Conservation (phyloP, 2,888 invertebrate species). For the Drosophila robusta region DNA sequence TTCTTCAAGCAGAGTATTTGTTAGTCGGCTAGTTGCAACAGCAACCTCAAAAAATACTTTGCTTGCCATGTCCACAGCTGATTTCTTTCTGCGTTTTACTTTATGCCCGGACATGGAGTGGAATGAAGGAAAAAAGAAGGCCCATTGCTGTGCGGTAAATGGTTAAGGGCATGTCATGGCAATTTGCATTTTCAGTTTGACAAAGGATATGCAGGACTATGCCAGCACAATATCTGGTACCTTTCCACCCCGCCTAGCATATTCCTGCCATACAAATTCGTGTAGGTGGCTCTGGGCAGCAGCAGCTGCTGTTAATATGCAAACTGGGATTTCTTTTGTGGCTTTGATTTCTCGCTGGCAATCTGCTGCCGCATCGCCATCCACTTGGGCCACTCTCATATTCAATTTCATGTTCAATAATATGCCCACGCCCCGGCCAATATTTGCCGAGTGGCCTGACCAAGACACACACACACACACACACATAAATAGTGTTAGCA, state of each 20-base stretch:
- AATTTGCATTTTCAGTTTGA: constrained; percentile 79
- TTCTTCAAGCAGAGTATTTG: constrained; percentile 16
- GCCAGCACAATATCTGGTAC: constrained; percentile 24
- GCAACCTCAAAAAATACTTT: constrained; percentile 5
- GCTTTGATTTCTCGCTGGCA: constrained; percentile 67
- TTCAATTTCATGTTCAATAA: constrained; percentile 78
- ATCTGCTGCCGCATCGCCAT: constrained; percentile 7
- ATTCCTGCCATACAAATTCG: constrained; percentile 26
- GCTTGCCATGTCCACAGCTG: constrained; percentile 52
- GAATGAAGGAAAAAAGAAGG: constrained; percentile 31
- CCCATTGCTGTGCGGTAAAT: constrained; percentile 53
- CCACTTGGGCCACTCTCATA: constrained; percentile 35
- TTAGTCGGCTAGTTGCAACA: background rate
- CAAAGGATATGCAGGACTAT: constrained; percentile 74
- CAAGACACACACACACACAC: constrained; percentile 8
- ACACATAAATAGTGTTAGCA: constrained; percentile 39
- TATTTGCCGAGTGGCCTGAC: constrained; percentile 32
- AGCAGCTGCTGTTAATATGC: constrained; percentile 78
- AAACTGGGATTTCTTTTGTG: constrained; percentile 77
- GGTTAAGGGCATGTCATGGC: constrained; percentile 80
- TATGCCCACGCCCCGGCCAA: constrained; percentile 48
- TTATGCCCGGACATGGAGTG: constrained; percentile 56
- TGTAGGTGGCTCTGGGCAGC: constrained; percentile 25
- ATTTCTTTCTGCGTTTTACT: constrained; percentile 76
- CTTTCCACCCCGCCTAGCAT: background rate